phyloP scores from a whole-genome alignment of 2,113 vertebrate species.

The Alaudala cheleensis region DNA sequence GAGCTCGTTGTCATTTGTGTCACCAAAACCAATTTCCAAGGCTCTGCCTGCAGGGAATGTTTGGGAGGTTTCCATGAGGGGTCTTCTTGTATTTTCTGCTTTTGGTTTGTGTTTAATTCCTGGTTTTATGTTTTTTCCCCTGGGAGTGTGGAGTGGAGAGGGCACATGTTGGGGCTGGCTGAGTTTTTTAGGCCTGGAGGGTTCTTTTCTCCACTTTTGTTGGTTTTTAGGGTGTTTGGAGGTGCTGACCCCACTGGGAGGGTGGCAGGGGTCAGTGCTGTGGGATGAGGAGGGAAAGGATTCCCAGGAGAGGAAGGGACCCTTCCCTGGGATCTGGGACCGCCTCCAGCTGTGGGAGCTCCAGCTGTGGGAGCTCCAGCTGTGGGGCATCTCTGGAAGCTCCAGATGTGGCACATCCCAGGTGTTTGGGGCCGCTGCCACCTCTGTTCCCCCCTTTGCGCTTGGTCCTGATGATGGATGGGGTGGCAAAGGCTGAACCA shows the following conservation, averaged over 20 bases:
- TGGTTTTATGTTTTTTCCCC: not conserved
- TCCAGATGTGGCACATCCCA: not conserved
- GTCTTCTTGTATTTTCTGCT: not conserved
- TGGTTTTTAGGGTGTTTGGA: not conserved
- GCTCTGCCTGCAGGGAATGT: not conserved
- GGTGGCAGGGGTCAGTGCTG: fast-evolving
- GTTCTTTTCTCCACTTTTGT: not conserved
- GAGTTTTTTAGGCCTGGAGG: not conserved
- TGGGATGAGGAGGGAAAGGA: not conserved
- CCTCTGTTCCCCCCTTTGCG: fast-evolving
- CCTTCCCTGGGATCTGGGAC: not conserved
- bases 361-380: not conserved
- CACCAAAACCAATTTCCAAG: not conserved
- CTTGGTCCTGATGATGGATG: not conserved
- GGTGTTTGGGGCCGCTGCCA: fast-evolving
- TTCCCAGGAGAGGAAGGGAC: not conserved
- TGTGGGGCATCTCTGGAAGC: not conserved
- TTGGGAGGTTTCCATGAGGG: not conserved
- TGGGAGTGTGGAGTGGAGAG: fast-evolving
- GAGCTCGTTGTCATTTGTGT: constrained; percentile 10
- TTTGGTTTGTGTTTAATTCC: not conserved
- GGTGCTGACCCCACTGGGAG: not conserved
- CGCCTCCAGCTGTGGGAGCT: not conserved
- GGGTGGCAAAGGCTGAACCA: not conserved
- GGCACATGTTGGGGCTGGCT: fast-evolving